Percentiles rank a stretch among this genome's conserved stretches.
phyloP scores from a whole-genome alignment of 2,888 invertebrate species.

The Cacoxenus indagator region DNA sequence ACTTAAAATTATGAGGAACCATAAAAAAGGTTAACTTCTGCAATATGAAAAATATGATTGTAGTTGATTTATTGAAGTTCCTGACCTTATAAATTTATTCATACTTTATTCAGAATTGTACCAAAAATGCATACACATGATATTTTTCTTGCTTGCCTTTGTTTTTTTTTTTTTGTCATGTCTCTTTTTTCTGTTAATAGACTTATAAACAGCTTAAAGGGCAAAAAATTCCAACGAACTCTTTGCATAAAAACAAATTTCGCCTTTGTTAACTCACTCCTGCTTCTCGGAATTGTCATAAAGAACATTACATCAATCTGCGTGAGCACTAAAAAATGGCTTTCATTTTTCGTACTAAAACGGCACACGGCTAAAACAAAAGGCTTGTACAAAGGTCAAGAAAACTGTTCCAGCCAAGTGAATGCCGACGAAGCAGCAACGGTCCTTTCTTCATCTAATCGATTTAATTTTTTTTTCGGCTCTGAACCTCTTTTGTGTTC shows the following conservation, averaged over 20 bases:
- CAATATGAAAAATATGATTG: too few species aligned
- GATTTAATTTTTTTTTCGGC: constrained; percentile 58
- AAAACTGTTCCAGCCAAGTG: constrained; percentile 37
- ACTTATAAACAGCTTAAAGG: neutral
- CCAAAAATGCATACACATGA: too few species aligned
- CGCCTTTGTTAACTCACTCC: neutral
- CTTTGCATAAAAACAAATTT: neutral
- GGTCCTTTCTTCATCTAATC: constrained; percentile 47
- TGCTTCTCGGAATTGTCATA: neutral
- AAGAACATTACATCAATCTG: constrained; percentile 15
- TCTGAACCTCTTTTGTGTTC: constrained; percentile 23
- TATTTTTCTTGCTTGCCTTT: too few species aligned
- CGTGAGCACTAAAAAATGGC: neutral
- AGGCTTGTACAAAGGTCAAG: constrained; percentile 58
- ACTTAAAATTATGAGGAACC: too few species aligned
- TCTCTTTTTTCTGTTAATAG: neutral
- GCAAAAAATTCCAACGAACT: constrained; percentile 1
- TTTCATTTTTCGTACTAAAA: constrained; percentile 38
- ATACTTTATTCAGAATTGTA: too few species aligned
- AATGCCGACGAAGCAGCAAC: constrained; percentile 4
- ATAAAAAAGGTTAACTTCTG: too few species aligned
- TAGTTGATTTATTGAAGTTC: too few species aligned
- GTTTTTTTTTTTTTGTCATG: too few species aligned
- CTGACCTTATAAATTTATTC: too few species aligned
- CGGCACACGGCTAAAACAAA: constrained; percentile 39